Evolutionary conservation across 2,888 invertebrate species (phyloP).

Genomic region (Ferdinandea cuprea): DNA sequence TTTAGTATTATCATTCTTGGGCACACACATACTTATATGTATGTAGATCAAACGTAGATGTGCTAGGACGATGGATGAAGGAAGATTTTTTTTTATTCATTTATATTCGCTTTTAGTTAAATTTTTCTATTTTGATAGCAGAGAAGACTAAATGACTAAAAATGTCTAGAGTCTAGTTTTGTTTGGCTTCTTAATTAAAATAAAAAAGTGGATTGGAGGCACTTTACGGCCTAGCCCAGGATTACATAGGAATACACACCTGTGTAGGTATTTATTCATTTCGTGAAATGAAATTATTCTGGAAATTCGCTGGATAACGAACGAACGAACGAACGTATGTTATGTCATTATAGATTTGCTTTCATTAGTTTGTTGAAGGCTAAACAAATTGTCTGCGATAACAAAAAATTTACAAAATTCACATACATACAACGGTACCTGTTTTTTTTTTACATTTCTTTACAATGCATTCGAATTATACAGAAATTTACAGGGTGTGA

Average conservation of each 20-base stretch:
- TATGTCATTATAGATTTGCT: too few relatives aligned
- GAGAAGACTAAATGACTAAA: slow-evolving; percentile 58
- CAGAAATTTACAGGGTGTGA: too few relatives aligned
- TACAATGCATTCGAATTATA: too few relatives aligned
- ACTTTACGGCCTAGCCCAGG: slow-evolving; percentile 47
- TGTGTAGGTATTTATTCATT: slow-evolving; percentile 1
- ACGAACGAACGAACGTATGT: too few relatives aligned
- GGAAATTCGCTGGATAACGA: too few relatives aligned
- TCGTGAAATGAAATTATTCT: background rate
- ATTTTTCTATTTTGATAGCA: slow-evolving; percentile 38
- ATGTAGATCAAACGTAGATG: slow-evolving; percentile 61
- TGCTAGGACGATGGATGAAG: slow-evolving; percentile 26
- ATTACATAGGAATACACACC: slow-evolving; percentile 2
- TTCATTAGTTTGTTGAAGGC: too few relatives aligned
- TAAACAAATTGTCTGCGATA: too few relatives aligned
- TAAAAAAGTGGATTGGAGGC: slow-evolving; percentile 48
- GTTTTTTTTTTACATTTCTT: too few relatives aligned
- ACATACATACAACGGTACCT: too few relatives aligned
- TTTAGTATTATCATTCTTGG: slow-evolving; percentile 72
- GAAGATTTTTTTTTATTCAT: slow-evolving; percentile 34
- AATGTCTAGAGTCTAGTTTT: slow-evolving; percentile 66
- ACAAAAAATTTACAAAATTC: too few relatives aligned
- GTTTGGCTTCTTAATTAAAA: slow-evolving; percentile 74
- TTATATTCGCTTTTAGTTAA: slow-evolving; percentile 60
- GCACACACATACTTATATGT: slow-evolving; percentile 58